phyloP scores from a whole-genome alignment of 2,888 invertebrate genomes.

The Electrophaes corylata region DNA sequence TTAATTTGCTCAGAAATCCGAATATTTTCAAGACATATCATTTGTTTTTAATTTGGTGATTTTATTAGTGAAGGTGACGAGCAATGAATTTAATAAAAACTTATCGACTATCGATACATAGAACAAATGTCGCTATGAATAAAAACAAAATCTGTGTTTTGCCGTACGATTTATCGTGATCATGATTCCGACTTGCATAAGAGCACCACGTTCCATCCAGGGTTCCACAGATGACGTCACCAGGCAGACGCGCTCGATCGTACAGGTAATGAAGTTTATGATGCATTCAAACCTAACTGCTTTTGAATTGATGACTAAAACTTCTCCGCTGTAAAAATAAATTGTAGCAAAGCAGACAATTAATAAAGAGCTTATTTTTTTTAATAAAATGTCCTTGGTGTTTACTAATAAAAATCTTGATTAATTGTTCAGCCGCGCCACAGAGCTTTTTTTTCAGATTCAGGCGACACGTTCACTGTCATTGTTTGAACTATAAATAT shows the following conservation, averaged over 20 bases:
- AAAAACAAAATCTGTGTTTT: constrained; percentile 14
- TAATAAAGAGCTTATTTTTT: background rate
- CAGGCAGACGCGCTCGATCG: constrained; percentile 87
- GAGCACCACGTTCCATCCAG: constrained; percentile 88
- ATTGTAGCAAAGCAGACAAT: background rate
- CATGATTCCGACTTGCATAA: constrained; percentile 89
- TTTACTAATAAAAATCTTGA: too few relatives aligned
- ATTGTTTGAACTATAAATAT: too few relatives aligned
- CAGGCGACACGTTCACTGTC: too few relatives aligned
- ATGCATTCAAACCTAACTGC: constrained; percentile 22
- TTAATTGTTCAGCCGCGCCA: too few relatives aligned
- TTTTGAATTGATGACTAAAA: constrained; percentile 23
- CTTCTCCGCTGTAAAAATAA: constrained; percentile 2
- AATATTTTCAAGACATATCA: background rate
- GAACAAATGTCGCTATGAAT: background rate
- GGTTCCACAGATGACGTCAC: constrained; percentile 92
- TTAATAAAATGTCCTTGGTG: too few relatives aligned
- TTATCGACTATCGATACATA: constrained; percentile 19
- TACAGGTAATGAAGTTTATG: constrained; percentile 81
- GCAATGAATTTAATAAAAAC: constrained; percentile 11
- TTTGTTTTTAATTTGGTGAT: background rate
- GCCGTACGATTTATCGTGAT: constrained; percentile 46
- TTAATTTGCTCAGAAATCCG: constrained; percentile 21
- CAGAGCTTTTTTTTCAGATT: too few relatives aligned
- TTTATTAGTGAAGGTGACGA: constrained; percentile 8